These are phyloP conservation scores for Lucilia sericata DNA, from an alignment of 1,140 invertebrate species.

Conservation along the genomic window DNA sequence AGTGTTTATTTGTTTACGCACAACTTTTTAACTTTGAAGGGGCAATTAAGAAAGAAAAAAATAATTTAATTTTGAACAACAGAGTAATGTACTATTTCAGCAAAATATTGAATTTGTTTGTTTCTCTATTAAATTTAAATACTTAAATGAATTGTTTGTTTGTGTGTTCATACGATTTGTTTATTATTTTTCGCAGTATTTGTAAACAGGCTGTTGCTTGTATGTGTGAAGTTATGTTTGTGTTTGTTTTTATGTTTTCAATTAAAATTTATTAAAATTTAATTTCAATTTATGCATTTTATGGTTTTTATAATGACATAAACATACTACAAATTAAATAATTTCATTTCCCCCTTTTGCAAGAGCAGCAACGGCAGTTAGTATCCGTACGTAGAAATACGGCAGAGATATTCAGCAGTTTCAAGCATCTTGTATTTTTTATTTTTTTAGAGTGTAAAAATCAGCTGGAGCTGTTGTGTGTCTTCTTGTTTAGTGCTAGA, in stretches of 20 bases:
- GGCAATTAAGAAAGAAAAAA: slow-evolving; percentile 36
- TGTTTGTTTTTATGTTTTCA: slow-evolving; percentile 39
- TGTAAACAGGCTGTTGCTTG: background rate
- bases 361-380: too few species aligned
- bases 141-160: background rate
- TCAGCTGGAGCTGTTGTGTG: too few species aligned
- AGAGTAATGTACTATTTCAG: background rate
- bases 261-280: slow-evolving; percentile 44
- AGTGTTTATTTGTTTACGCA: background rate
- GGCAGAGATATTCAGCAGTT: too few species aligned
- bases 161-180: background rate
- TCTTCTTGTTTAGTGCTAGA: background rate
- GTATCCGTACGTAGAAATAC: too few species aligned
- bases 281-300: slow-evolving; percentile 44
- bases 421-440: too few species aligned
- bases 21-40: slow-evolving; percentile 23
- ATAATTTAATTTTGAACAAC: slow-evolving; percentile 34
- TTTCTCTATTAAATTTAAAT: background rate
- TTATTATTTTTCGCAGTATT: slow-evolving; percentile 8
- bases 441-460: too few species aligned
- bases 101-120: background rate
- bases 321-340: slow-evolving; percentile 34
- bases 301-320: slow-evolving; percentile 28
- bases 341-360: background rate
- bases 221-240: background rate